A percentile compares a stretch with the other conserved stretches of the same genome.
These are phyloP conservation scores for Eristalinus sepulchralis DNA, from an alignment of 2,888 invertebrate genomes.

Conservation along the genomic window DNA sequence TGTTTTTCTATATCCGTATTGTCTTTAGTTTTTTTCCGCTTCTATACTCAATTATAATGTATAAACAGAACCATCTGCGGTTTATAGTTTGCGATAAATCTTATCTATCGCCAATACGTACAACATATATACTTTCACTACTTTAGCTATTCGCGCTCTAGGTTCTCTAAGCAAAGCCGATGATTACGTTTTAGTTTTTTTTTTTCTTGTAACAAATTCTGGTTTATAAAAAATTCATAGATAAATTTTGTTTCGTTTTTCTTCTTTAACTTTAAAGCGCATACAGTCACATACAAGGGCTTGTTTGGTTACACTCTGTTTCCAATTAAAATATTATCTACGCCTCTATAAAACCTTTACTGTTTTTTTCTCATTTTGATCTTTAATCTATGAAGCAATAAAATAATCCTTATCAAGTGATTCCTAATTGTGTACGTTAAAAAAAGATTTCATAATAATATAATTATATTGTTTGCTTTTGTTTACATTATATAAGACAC, in stretches of 20 bases:
- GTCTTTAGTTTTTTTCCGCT: constrained; percentile 65
- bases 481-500: constrained; percentile 67
- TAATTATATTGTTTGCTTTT: constrained; percentile 18
- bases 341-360: constrained; percentile 57
- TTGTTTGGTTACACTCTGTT: constrained; percentile 23
- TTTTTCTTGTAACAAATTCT: constrained; percentile 30
- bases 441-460: constrained; percentile 43
- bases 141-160: background rate
- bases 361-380: constrained; percentile 47
- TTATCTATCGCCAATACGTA: background rate
- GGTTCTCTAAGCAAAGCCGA: constrained; percentile 25
- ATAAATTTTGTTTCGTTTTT: background rate
- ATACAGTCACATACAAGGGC: constrained; percentile 56
- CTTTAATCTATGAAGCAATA: constrained; percentile 66
- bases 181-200: constrained; percentile 5
- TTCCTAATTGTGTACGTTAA: constrained; percentile 33
- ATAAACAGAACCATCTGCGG: constrained; percentile 4
- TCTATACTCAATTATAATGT: constrained; percentile 42
- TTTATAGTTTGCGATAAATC: background rate
- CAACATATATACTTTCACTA: background rate
- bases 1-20: constrained; percentile 59
- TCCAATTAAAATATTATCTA: constrained; percentile 33
- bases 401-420: constrained; percentile 32
- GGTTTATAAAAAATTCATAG: constrained; percentile 31
- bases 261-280: constrained; percentile 57